A percentile compares a stretch with the other conserved stretches of the same genome.
These are phyloP conservation scores for Teleogryllus oceanicus DNA, from an alignment of 2,888 invertebrate genomes.

Conservation along the genomic window DNA sequence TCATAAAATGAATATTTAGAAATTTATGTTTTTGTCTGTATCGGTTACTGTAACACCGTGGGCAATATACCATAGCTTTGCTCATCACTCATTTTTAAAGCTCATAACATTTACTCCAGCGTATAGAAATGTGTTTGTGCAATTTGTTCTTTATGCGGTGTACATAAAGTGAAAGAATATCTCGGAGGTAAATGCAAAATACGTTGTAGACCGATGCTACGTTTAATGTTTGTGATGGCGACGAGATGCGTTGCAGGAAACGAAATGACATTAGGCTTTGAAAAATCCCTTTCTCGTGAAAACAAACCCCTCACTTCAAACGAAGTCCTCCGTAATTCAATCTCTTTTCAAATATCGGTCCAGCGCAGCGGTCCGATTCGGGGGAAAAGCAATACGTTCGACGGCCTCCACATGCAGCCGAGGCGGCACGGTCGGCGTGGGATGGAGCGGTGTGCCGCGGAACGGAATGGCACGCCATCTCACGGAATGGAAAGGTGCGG, in stretches of 20 bases:
- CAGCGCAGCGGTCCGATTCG: slow-evolving; percentile 1
- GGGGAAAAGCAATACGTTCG: not conserved
- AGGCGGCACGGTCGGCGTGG: not conserved
- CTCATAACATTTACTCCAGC: not conserved
- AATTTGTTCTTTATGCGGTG: not conserved
- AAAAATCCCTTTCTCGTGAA: not conserved
- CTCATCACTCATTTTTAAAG: not conserved
- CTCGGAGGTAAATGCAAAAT: slow-evolving; percentile 18
- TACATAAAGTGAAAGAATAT: not conserved
- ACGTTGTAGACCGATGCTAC: not conserved
- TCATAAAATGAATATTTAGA: slow-evolving; percentile 18
- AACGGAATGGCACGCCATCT: no score
- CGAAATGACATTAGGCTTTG: slow-evolving; percentile 18
- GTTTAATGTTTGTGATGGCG: slow-evolving; percentile 18
- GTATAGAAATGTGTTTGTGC: not conserved
- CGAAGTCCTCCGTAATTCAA: not conserved
- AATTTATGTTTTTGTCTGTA: not conserved
- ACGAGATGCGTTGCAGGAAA: not conserved
- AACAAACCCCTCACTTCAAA: slow-evolving; percentile 18
- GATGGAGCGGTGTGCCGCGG: not conserved
- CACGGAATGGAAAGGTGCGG: no score
- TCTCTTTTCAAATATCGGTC: not conserved
- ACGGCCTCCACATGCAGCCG: not conserved
- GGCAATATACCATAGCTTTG: not conserved
- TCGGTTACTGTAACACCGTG: not conserved